phyloP scores from a whole-genome alignment of 2,888 invertebrate genomes.

The Euzetes globulus region DNA sequence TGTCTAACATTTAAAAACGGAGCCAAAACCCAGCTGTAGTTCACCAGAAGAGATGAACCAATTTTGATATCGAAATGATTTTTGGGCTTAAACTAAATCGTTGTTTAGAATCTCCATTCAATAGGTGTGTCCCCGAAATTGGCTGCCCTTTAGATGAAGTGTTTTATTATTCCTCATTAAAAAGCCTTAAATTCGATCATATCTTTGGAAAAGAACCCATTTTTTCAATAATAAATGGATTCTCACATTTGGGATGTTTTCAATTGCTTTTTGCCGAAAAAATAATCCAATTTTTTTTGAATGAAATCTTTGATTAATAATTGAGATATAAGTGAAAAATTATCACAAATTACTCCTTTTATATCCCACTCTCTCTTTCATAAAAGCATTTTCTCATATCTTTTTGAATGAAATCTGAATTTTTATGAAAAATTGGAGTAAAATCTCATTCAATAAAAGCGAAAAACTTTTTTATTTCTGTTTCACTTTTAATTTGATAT shows the following conservation, averaged over 20 bases:
- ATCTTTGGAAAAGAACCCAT: neutral
- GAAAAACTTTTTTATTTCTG: too few species aligned
- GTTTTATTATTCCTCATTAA: neutral
- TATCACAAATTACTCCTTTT: neutral
- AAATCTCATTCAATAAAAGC: too few species aligned
- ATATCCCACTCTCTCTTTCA: too few species aligned
- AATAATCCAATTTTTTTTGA: neutral
- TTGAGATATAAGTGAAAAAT: neutral
- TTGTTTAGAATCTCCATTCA: neutral
- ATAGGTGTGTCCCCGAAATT: neutral
- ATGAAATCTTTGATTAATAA: neutral
- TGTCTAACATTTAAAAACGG: too few species aligned
- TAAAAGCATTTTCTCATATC: too few species aligned
- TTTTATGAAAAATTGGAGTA: too few species aligned
- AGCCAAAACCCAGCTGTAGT: too few species aligned
- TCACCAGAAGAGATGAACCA: too few species aligned
- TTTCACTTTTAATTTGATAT: too few species aligned
- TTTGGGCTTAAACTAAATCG: too few species aligned
- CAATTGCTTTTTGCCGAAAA: neutral
- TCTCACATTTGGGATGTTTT: neutral
- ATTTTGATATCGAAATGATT: too few species aligned
- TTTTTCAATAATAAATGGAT: neutral
- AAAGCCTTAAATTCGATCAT: neutral
- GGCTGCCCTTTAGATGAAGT: neutral
- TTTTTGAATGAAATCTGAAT: too few species aligned